Evolutionary conservation across 2,888 invertebrate species (phyloP).

Genomic region (Callyntrura sp.): DNA sequence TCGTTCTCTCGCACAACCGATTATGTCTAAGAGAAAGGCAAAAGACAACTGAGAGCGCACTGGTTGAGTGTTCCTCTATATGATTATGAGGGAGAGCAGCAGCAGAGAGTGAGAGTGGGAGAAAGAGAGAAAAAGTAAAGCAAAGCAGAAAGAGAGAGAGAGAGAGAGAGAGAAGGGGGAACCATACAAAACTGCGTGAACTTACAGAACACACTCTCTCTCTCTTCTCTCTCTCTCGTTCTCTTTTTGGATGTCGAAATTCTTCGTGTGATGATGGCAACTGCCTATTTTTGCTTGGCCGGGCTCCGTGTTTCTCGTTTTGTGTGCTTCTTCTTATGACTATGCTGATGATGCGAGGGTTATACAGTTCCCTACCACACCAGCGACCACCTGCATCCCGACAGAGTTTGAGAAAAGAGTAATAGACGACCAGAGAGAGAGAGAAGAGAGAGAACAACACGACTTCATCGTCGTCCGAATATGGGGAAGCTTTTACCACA

Average conservation of each 20-base stretch:
- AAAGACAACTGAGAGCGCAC: slow-evolving; percentile 77
- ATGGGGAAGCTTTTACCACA: slow-evolving; percentile 40
- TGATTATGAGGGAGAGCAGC: slow-evolving; percentile 59
- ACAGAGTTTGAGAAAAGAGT: slow-evolving; percentile 60
- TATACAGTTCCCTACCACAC: slow-evolving; percentile 50
- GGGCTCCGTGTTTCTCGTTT: slow-evolving; percentile 35
- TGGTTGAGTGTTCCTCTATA: slow-evolving; percentile 68
- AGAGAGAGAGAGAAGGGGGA: no score
- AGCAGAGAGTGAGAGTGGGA: slow-evolving; percentile 27
- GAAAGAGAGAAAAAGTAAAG: slow-evolving; percentile 66
- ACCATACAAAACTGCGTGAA: neutral
- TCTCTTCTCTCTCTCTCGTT: no score
- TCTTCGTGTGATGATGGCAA: slow-evolving; percentile 12
- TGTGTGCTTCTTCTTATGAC: slow-evolving; percentile 32
- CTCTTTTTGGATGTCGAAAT: slow-evolving; percentile 50
- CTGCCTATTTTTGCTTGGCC: slow-evolving; percentile 29
- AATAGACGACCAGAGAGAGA: slow-evolving; percentile 61
- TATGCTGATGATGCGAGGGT: slow-evolving; percentile 8
- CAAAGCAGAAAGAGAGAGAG: no score
- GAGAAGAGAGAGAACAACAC: no score
- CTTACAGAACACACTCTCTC: no score
- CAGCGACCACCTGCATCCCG: slow-evolving; percentile 75
- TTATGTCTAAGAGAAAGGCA: slow-evolving; percentile 79
- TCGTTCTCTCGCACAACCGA: slow-evolving; percentile 65
- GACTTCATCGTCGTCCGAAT: slow-evolving; percentile 49